Evolutionary conservation across 2,888 invertebrate genomes (phyloP), one percentile per base, ranked within the genome.

Genomic region (Gastracanthus pulcherrimus): DNA sequence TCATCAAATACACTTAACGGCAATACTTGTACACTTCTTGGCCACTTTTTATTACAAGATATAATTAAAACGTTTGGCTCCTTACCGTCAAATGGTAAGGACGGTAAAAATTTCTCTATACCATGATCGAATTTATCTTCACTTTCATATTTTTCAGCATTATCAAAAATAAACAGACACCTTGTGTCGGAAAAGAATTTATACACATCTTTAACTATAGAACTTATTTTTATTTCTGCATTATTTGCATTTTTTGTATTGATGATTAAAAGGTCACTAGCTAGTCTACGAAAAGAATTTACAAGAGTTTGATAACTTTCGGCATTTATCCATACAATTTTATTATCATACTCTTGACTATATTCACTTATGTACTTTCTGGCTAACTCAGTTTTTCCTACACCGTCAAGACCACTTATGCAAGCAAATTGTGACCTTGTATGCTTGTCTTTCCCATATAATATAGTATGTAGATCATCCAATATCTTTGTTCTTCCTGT

Each of bases 131-230:
- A 66, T 1, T 48, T 36, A 23, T 34, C 0, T 9, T 66, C 36
- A 66, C 41, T 76, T 45, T 69, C 48, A 23, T 77, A 70, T 13
- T 41, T 48, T 48, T 70, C 48, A 16, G 62, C 69, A 31, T 77
- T 60, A 41, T 77, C 77, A n/a, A 77, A 70, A 23, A 77, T 23
- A 5, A 77, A 70, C 5, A 69, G 77, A 23, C 77, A 60, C 34
- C 23, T 62, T 3, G 45, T 23, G 0, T 48, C 31, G n/a, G 55
- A 38, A 67, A 76, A 76, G 19, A 38, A 62, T 13, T 29, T 16
- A 13, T 76, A 76, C 1, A 67, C 58, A 31, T 67, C 55, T 26
- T 66, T 23, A 0, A 67, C 29, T 4, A 58, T 29, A 7, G 51
- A 51, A 19, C 1, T 29, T 11, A 67, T 38, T 13, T 29, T 51